These are phyloP conservation scores for Mythimna impura DNA, from an alignment of 2,888 invertebrate genomes.

Conservation along the genomic window DNA sequence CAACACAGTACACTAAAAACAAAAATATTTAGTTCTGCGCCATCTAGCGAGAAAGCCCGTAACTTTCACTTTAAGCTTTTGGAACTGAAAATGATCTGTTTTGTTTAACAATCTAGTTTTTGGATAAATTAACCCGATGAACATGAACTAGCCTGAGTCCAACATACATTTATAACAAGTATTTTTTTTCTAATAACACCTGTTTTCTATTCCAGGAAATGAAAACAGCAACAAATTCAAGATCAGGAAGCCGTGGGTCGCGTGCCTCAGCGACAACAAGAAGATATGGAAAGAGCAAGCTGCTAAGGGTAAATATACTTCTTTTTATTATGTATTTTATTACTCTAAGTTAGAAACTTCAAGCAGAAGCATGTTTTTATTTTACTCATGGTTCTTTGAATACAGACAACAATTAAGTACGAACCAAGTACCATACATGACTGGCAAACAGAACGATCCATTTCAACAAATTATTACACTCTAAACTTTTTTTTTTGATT, in stretches of 20 bases:
- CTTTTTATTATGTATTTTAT: background rate
- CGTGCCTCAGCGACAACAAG: conserved; percentile 95
- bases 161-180: background rate
- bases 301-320: conserved; percentile 90
- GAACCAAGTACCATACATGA: background rate
- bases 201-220: conserved; percentile 73
- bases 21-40: too few species aligned
- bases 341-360: background rate
- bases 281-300: conserved; percentile 96
- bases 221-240: conserved; percentile 88
- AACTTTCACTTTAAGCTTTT: background rate
- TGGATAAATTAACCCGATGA: background rate
- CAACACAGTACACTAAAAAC: too few species aligned
- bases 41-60: too few species aligned
- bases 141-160: background rate
- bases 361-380: background rate
- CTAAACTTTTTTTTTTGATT: too few species aligned
- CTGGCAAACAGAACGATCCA: too few species aligned
- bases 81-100: background rate
- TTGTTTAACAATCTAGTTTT: background rate
- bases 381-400: background rate
- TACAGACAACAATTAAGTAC: background rate
- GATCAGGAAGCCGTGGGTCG: conserved; percentile 95
- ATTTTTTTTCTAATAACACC: too few species aligned
- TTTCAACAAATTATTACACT: too few species aligned